Percentiles rank a stretch among this genome's conserved stretches.
These are phyloP conservation scores for Zygaena filipendulae DNA, from an alignment of 2,888 invertebrate species.

Conservation along the genomic window DNA sequence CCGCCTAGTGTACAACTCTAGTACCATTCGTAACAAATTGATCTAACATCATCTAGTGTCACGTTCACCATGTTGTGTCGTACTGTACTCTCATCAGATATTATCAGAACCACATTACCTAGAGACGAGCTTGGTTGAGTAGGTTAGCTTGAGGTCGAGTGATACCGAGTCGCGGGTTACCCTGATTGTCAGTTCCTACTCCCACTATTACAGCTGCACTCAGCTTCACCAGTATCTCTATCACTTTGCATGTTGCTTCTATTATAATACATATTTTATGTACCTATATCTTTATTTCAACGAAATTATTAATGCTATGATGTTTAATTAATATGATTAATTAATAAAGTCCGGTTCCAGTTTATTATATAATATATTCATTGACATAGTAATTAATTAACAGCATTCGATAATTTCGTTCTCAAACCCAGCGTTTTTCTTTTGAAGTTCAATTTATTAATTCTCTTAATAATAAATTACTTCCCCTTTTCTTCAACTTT, in stretches of 20 bases:
- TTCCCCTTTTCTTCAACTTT: constrained; percentile 31
- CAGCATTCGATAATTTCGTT: constrained; percentile 37
- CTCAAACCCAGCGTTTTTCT: constrained; percentile 39
- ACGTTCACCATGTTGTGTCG: constrained; percentile 55
- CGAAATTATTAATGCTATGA: no score
- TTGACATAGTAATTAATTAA: no score
- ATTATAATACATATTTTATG: constrained; percentile 30
- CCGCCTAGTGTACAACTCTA: constrained; percentile 54
- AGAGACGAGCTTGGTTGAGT: constrained; percentile 61
- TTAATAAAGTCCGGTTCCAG: no score
- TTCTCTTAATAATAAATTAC: constrained; percentile 46
- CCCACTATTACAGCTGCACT: constrained; percentile 55
- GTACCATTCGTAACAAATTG: constrained; percentile 56
- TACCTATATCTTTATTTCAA: constrained; percentile 10
- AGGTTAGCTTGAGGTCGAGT: constrained; percentile 60
- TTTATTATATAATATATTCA: no score
- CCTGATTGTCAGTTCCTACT: constrained; percentile 45
- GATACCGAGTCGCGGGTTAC: constrained; percentile 47
- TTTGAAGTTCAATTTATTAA: constrained; percentile 45
- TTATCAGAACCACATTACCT: constrained; percentile 56
- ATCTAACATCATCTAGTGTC: constrained; percentile 58
- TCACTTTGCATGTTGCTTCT: constrained; percentile 65
- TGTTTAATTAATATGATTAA: no score
- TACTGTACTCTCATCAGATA: constrained; percentile 51
- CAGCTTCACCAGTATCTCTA: constrained; percentile 49